Evolutionary conservation across 2,113 vertebrate genomes (phyloP).

Genomic region (Meriones unguiculatus): DNA sequence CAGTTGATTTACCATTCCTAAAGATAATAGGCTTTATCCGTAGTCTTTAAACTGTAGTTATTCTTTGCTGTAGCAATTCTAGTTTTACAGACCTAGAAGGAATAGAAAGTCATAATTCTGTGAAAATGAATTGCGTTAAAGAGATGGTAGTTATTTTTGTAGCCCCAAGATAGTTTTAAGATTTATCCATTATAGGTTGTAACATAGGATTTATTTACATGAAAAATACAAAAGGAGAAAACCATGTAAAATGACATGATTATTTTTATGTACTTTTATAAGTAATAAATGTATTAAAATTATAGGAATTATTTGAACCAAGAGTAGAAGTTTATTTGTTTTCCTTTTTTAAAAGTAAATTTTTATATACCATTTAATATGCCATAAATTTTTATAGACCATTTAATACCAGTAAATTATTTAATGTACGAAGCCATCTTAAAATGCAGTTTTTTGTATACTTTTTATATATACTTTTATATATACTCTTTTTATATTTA

Average conservation of each 20-base stretch:
- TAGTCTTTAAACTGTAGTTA: background rate
- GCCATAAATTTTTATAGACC: background rate
- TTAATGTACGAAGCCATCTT: background rate
- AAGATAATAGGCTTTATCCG: background rate
- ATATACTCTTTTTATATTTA: background rate
- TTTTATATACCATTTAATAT: background rate
- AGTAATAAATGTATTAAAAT: constrained; percentile 4
- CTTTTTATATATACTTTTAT: background rate
- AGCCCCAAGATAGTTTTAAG: background rate
- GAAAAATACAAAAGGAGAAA: background rate
- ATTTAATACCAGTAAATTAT: background rate
- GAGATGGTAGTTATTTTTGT: background rate
- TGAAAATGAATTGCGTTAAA: background rate
- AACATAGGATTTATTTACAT: background rate
- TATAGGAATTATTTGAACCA: background rate
- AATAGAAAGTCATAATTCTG: background rate
- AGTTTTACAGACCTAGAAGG: background rate
- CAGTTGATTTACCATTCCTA: background rate
- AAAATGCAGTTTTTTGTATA: background rate
- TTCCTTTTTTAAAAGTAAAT: background rate
- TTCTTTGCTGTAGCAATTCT: background rate
- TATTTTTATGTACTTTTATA: background rate
- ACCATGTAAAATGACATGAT: background rate
- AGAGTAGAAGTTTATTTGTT: background rate
- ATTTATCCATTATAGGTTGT: background rate